Evolutionary conservation across 2,888 invertebrate genomes (phyloP), one percentile per base, ranked within the genome.

Genomic region (Heliconius hortense): DNA sequence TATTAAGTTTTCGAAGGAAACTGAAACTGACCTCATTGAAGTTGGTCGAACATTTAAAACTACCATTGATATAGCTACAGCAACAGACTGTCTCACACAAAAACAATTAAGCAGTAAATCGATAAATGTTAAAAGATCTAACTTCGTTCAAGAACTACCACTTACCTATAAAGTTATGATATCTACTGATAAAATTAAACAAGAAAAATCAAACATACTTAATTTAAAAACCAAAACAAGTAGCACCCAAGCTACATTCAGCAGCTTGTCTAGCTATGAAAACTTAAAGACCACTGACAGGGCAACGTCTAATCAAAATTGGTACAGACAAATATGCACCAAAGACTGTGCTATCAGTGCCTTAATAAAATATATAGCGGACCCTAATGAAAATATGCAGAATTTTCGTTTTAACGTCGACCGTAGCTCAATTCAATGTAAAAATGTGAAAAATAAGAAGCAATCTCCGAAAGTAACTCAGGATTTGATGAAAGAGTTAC

Each of bases 341-440:
- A 82, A 82, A 73, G 87, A 90, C 24, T 84, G 84, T 15, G 83
- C 82, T 0, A 79, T 86, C 4, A 83, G 84, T 31, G 86, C 85
- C 0, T 75, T 85, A 0, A 80, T 88, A 18, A 86, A 83, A 78
- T 83, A 79, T 56, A 73, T 85, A 21, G 64, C 85, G 18, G 80
- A 85, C 13, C 75, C 77, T 4, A 73, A 73, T 21, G 80, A 80
- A 11, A 81, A 75, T 15, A 70, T 78, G 0, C 77, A 79, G 18
- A 83, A 82, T 24, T 77, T 80, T 48, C 72, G 78, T 43, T 67
- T 82, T 4, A 70, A 79, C 5, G 59, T 75, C 8, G 77, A 76
- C 3, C 67, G 80, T 11, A 64, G 39, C 11, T 59, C 56, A 39
- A 35, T 70, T 59, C 18, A 70, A 4, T 26, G 35, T 62, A 76